Evolutionary conservation across 2,113 vertebrate genomes (phyloP).

Genomic region (Recurvirostra avosetta): DNA sequence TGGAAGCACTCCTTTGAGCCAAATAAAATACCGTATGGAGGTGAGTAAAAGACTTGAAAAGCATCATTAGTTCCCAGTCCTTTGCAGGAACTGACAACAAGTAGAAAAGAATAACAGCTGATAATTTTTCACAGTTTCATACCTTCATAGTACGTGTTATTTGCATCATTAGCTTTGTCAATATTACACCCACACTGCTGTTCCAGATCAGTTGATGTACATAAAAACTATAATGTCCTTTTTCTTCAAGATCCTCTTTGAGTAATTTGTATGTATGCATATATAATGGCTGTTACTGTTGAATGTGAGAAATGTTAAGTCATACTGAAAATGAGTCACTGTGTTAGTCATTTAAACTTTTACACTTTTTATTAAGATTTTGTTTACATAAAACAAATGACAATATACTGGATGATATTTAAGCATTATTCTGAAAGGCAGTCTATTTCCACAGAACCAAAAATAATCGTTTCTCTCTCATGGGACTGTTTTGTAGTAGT

Average conservation of each 20-base stretch:
- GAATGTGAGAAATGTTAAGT: slow-evolving; percentile 14
- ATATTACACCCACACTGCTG: slow-evolving; percentile 9
- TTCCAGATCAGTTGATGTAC: slow-evolving; percentile 19
- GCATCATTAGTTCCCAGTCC: neutral
- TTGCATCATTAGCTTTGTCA: slow-evolving; percentile 20
- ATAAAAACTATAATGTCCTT: neutral
- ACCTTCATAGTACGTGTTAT: slow-evolving; percentile 1
- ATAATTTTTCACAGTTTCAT: slow-evolving; percentile 34
- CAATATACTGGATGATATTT: slow-evolving; percentile 36
- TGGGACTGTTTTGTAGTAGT: slow-evolving; percentile 15
- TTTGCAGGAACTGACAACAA: neutral
- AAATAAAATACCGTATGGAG: neutral
- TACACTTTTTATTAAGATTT: slow-evolving; percentile 61
- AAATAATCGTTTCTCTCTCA: neutral
- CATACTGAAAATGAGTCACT: slow-evolving; percentile 44
- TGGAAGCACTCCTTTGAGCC: neutral
- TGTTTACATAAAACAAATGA: slow-evolving; percentile 64
- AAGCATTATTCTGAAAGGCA: slow-evolving; percentile 20
- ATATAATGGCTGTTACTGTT: neutral
- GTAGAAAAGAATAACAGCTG: slow-evolving; percentile 18
- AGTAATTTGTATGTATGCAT: slow-evolving; percentile 14
- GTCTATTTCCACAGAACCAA: neutral
- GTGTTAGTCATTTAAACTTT: slow-evolving; percentile 56
- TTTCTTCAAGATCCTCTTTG: slow-evolving; percentile 37
- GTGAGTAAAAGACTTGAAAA: neutral